Conservation (phyloP, 2,797 vertebrate species). For the Carapus acus region DNA sequence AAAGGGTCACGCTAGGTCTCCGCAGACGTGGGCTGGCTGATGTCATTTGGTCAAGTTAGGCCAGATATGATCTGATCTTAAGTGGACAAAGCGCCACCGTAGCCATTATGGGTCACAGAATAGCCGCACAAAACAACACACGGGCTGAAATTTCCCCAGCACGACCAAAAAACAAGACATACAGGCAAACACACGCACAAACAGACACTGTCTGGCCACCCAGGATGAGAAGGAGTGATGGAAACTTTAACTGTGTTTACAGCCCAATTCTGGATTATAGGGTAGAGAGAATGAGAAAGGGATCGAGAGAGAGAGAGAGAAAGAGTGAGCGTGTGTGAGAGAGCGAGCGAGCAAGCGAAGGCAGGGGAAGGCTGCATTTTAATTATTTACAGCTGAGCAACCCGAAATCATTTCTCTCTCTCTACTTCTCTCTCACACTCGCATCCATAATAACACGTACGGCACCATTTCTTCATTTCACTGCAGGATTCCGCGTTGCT, state of each 20-base stretch:
- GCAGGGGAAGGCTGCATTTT: constrained; percentile 36
- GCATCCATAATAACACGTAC: constrained; percentile 23
- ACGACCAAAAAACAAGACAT: constrained; percentile 36
- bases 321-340: not conserved
- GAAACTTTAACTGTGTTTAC: constrained; percentile 73
- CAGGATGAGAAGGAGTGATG: constrained; percentile 57
- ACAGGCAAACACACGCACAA: constrained; percentile 35
- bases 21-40: not conserved
- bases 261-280: constrained; percentile 73
- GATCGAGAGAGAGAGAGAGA: not conserved
- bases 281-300: constrained; percentile 35
- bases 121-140: constrained; percentile 25
- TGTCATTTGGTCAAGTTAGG: not conserved
- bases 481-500: constrained; percentile 54
- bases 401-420: constrained; percentile 49
- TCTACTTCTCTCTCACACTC: constrained; percentile 9
- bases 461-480: constrained; percentile 48
- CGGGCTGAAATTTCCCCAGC: constrained; percentile 6
- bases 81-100: constrained; percentile 30
- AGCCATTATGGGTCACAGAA: constrained; percentile 25
- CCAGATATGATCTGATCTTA: constrained; percentile 4
- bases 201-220: constrained; percentile 64
- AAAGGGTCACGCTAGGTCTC: constrained; percentile 2
- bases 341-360: constrained; percentile 25
- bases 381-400: constrained; percentile 67